These are phyloP conservation scores for Idris sp. DNA, from an alignment of 1,140 invertebrate species.

Conservation along the genomic window DNA sequence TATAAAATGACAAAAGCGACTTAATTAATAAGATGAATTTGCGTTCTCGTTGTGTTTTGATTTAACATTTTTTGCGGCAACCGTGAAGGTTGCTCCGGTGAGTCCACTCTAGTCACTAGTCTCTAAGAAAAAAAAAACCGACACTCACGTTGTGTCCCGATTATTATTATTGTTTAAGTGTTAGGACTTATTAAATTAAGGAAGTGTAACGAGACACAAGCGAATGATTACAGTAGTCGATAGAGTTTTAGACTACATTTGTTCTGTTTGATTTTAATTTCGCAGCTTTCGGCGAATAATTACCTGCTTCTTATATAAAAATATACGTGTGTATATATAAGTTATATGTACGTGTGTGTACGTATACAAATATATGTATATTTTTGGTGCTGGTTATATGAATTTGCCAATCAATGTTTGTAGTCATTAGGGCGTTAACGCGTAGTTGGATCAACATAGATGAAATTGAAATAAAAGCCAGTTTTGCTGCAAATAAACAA, in stretches of 20 bases:
- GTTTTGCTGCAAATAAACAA: slow-evolving; percentile 58
- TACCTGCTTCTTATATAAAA: slow-evolving; percentile 54
- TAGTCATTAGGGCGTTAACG: slow-evolving; percentile 49
- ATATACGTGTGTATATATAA: slow-evolving; percentile 27
- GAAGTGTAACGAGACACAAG: slow-evolving; percentile 24
- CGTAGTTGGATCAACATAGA: slow-evolving; percentile 50
- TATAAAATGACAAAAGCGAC: slow-evolving; percentile 21
- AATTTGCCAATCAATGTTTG: slow-evolving; percentile 62
- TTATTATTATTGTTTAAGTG: slow-evolving; percentile 46
- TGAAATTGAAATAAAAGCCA: slow-evolving; percentile 55
- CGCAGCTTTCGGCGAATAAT: slow-evolving; percentile 35
- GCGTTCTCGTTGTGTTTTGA: slow-evolving; percentile 28
- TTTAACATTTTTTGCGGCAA: slow-evolving; percentile 34
- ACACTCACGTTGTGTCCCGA: slow-evolving; percentile 14
- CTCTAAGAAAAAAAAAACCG: slow-evolving; percentile 45
- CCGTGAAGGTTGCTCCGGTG: slow-evolving; percentile 31
- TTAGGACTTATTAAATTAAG: slow-evolving; percentile 40
- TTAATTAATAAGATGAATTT: slow-evolving; percentile 31
- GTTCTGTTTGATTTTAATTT: slow-evolving; percentile 40
- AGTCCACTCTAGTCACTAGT: slow-evolving; percentile 56
- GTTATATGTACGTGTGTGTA: slow-evolving; percentile 3
- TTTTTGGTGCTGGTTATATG: slow-evolving; percentile 61
- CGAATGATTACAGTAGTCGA: slow-evolving; percentile 62
- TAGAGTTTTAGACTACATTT: slow-evolving; percentile 43
- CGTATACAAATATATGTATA: slow-evolving; percentile 50